These are phyloP conservation scores for Labroides dimidiatus DNA, from an alignment of 2,797 vertebrate genomes.

Conservation along the genomic window DNA sequence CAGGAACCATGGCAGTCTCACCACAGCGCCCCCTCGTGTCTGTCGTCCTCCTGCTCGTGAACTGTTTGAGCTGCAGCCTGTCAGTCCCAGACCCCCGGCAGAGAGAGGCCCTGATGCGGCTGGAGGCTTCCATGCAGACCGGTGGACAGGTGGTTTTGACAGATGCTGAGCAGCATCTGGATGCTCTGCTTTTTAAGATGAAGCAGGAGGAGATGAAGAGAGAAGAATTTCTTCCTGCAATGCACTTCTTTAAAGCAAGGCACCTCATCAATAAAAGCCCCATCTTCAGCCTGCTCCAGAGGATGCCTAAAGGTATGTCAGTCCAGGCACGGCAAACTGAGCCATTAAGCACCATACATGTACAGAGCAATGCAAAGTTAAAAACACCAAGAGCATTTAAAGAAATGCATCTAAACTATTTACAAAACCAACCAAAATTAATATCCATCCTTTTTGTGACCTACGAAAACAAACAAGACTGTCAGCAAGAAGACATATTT, in stretches of 20 bases:
- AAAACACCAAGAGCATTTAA: too few relatives aligned
- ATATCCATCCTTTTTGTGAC: too few relatives aligned
- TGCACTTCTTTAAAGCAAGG: conserved; percentile 93
- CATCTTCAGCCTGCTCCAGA: conserved; percentile 79
- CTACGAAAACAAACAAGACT: too few relatives aligned
- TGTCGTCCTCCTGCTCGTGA: conserved; percentile 44
- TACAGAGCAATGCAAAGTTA: too few relatives aligned
- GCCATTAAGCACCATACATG: too few relatives aligned
- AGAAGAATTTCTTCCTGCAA: conserved; percentile 86
- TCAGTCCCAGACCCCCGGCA: conserved; percentile 75
- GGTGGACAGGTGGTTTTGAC: conserved; percentile 84
- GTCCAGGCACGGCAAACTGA: too few relatives aligned
- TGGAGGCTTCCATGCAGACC: conserved; percentile 76
- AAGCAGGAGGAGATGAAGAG: conserved; percentile 81
- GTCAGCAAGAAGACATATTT: too few relatives aligned
- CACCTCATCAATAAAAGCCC: conserved; percentile 74
- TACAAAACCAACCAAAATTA: too few relatives aligned
- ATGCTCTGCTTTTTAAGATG: conserved; percentile 77
- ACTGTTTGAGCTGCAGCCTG: conserved; percentile 15
- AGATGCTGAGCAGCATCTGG: conserved; percentile 77
- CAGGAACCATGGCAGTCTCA: conserved; percentile 20
- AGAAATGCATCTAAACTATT: too few relatives aligned
- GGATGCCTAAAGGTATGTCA: conserved; percentile 84
- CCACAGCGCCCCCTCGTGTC: conserved; percentile 58
- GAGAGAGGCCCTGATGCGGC: conserved; percentile 74